phyloP scores from a whole-genome alignment of 2,797 vertebrate species.

The Chelonia mydas region DNA sequence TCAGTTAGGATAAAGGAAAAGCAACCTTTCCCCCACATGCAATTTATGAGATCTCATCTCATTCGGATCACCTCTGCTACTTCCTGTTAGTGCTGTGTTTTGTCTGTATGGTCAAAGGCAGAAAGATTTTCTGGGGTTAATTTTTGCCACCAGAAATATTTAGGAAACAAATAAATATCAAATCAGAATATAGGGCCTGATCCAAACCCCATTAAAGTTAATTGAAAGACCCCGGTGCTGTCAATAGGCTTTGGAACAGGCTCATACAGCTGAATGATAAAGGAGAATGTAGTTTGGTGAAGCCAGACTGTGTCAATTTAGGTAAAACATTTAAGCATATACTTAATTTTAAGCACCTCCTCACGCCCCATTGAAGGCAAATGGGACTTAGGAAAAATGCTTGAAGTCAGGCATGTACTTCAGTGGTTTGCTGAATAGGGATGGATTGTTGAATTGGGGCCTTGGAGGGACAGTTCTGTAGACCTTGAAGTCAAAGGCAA shows the following conservation, averaged over 20 bases:
- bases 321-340: fast-evolving
- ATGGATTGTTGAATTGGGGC: neutral
- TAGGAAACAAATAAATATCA: neutral
- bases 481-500: neutral
- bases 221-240: neutral
- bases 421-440: neutral
- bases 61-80: conserved; percentile 56
- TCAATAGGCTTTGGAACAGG: neutral
- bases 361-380: neutral
- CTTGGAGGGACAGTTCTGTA: neutral
- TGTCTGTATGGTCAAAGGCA: conserved; percentile 16
- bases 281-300: neutral
- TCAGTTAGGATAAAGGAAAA: conserved; percentile 60
- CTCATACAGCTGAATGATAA: neutral
- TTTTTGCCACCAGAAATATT: neutral
- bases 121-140: neutral
- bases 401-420: neutral
- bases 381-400: neutral
- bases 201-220: neutral
- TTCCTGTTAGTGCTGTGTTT: conserved; percentile 25
- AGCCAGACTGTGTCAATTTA: neutral
- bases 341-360: neutral
- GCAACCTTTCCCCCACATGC: conserved; percentile 39
- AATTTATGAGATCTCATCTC: conserved; percentile 66
- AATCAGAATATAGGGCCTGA: neutral